These are phyloP conservation scores for Drosophila santomea DNA, from an alignment of 1,140 invertebrate species.

Conservation along the genomic window DNA sequence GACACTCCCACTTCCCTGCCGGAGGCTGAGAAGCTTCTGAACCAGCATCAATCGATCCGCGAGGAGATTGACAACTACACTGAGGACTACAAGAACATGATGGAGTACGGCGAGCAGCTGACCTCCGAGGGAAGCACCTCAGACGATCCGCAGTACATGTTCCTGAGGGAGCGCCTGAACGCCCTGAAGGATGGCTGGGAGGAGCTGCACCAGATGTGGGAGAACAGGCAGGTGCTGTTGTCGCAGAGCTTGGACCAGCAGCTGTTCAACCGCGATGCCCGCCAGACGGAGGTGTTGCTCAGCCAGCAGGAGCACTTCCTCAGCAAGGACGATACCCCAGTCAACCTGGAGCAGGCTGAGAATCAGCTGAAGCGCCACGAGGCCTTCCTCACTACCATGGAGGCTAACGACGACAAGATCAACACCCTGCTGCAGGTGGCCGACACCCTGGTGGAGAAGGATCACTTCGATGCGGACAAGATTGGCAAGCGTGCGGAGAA, in stretches of 20 bases:
- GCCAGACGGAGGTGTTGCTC: slow-evolving; percentile 98
- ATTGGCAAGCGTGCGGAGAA: slow-evolving; percentile 98
- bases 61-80: slow-evolving; percentile 99
- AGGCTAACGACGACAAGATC: slow-evolving; percentile 99
- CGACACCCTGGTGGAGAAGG: slow-evolving; percentile 93
- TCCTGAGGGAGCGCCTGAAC: slow-evolving; percentile 97
- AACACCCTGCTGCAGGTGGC: slow-evolving; percentile 97
- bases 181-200: slow-evolving; percentile 99
- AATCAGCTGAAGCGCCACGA: slow-evolving; percentile 98
- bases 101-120: slow-evolving; percentile 96
- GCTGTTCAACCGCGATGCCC: slow-evolving; percentile 97
- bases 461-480: slow-evolving; percentile 96
- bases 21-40: slow-evolving; percentile 98
- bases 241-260: slow-evolving; percentile 97
- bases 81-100: slow-evolving; percentile 99
- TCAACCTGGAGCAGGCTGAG: slow-evolving; percentile 98
- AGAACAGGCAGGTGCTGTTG: slow-evolving; percentile 97
- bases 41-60: slow-evolving; percentile 98
- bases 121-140: slow-evolving; percentile 90
- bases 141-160: slow-evolving; percentile 99
- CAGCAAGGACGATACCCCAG: slow-evolving; percentile 97
- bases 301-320: slow-evolving; percentile 98
- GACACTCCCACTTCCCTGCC: slow-evolving; percentile 98
- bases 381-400: slow-evolving; percentile 99
- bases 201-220: slow-evolving; percentile 99